phyloP scores from a whole-genome alignment of 2,797 vertebrate species.

The Fratercula arctica region DNA sequence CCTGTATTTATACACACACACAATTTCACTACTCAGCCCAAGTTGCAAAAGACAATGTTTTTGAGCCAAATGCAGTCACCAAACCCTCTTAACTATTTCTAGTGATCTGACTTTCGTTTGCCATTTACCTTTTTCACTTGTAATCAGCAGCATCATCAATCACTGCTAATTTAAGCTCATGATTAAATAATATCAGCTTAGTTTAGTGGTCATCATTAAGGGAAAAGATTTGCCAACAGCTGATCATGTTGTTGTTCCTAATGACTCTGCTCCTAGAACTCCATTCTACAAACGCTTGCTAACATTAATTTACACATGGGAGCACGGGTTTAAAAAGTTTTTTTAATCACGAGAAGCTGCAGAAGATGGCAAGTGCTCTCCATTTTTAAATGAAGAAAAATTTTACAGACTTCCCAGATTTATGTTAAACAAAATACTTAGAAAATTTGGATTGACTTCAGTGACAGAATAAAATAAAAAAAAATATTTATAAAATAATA shows the following conservation, averaged over 20 bases:
- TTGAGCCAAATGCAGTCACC: not conserved
- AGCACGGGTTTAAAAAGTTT: not conserved
- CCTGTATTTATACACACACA: not conserved
- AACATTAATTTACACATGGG: not conserved
- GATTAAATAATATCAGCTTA: slow-evolving; percentile 25
- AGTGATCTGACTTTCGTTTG: not conserved
- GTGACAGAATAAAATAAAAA: not conserved
- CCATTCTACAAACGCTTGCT: not conserved
- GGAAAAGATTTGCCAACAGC: slow-evolving; percentile 11
- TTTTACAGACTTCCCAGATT: not conserved
- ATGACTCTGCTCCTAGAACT: not conserved
- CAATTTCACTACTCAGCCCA: not conserved
- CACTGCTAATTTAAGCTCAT: not conserved
- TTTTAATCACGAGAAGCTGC: not conserved
- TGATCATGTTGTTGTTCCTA: not conserved
- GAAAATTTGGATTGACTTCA: not conserved
- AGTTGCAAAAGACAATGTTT: not conserved
- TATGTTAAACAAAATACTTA: not conserved
- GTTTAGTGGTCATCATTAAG: not conserved
- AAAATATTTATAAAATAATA: not conserved
- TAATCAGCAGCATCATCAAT: not conserved
- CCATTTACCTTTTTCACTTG: not conserved
- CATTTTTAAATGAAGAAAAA: not conserved
- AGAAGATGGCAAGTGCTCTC: not conserved
- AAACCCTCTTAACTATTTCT: not conserved